Conservation (phyloP, 2,888 invertebrate genomes). For the Eumerus sabulonum region DNA sequence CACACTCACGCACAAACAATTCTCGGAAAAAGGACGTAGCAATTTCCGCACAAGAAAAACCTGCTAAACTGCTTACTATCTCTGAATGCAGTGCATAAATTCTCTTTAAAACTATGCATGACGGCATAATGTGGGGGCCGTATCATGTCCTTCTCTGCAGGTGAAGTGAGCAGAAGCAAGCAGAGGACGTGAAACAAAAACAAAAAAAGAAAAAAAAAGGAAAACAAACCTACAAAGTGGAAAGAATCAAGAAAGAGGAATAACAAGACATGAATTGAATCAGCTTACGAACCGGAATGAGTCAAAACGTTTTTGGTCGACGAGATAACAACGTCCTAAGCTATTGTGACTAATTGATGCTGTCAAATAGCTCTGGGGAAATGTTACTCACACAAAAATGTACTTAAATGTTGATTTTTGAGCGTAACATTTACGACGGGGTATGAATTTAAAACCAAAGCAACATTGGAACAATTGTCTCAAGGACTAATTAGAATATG, state of each 20-base stretch:
- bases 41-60: conserved; percentile 16
- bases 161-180: conserved; percentile 2
- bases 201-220: neutral
- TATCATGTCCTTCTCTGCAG: conserved; percentile 36
- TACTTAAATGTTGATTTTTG: too few relatives aligned
- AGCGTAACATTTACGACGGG: too few relatives aligned
- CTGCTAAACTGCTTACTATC: conserved; percentile 1
- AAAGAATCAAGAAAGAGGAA: neutral
- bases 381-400: too few relatives aligned
- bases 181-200: conserved; percentile 3
- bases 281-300: conserved; percentile 57
- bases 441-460: too few relatives aligned
- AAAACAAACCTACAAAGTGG: conserved; percentile 18
- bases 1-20: neutral
- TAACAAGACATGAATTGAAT: neutral
- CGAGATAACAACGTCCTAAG: too few relatives aligned
- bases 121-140: conserved; percentile 25
- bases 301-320: too few relatives aligned
- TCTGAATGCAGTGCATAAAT: conserved; percentile 32
- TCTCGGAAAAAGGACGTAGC: conserved; percentile 16
- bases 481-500: too few relatives aligned
- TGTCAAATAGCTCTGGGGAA: too few relatives aligned
- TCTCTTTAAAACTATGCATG: conserved; percentile 40
- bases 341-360: too few relatives aligned
- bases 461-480: too few relatives aligned